Base-by-base conservation (phyloP, 2,888 invertebrate genomes). In the Chelonus formosanus region DNA sequence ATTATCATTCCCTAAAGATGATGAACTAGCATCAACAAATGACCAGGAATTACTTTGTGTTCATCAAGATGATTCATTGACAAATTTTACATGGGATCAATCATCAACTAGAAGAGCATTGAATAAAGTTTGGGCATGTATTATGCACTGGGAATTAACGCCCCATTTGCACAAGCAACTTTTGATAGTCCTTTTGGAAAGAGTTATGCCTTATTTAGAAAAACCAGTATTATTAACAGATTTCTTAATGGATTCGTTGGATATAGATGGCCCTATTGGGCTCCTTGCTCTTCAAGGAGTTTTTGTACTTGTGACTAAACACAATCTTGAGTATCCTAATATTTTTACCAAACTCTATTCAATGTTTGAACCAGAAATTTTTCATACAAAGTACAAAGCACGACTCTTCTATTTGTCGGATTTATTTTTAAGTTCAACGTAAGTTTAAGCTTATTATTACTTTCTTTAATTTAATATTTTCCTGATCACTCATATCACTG, bases 301-400 rank as follows among this genome's bases (percentile, higher is more conserved):
- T 62, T 93, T 96, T 81, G 90, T 93, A 59, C 88, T 98, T 71
- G 95, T 98, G 67, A 92, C 94, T 72, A 91, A 92, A 69, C 92
- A 96, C 85, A 97, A 98, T 86, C 89, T 98, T 85, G 93, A 97
- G 77, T 97, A 97, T 85, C 97, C 98, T 0, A 93, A 96, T 81
- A 95, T 98, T 82, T 98, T 95, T 85, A 90, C 90, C 74, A 96
- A 97, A 78, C 87, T 98, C n/a, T 98, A 98, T 86, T 92, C 92
- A 31, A 91, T 98, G 90, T 93, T 97, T 79, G 92, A 94, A 78
- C 94, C 96, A 0, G 92, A 93, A 77, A 91, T 98, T 77, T 95
- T 98, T 84, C 92, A 93, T 77, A 95, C 94, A 7, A 93, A 95
- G 77, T 96, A 94, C 85, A 94, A 95, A 83, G 90, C 93, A 0